phyloP scores from a whole-genome alignment of 2,113 vertebrate genomes.

The Heptranchias perlo region DNA sequence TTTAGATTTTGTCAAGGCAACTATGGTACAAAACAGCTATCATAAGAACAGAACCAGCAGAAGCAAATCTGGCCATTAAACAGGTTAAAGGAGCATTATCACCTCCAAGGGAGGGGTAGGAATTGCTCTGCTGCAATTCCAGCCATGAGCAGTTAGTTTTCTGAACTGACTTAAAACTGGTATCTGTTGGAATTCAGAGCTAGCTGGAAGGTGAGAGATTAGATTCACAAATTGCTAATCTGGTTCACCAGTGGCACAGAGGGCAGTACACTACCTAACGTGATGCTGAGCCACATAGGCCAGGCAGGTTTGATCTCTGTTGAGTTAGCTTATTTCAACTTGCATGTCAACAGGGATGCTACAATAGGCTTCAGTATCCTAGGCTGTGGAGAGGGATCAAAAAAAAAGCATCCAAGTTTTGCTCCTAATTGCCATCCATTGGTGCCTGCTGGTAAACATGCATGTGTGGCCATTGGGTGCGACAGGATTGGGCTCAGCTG shows the following conservation, averaged over 20 bases:
- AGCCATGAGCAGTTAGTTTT: background rate
- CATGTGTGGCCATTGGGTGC: background rate
- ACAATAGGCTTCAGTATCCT: background rate
- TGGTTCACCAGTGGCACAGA: background rate
- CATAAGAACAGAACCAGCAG: background rate
- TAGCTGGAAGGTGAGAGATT: background rate
- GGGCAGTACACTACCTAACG: background rate
- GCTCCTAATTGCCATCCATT: background rate
- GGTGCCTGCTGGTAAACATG: background rate
- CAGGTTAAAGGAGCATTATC: background rate
- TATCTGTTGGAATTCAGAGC: background rate
- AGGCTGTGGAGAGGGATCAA: background rate
- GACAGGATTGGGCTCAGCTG: background rate
- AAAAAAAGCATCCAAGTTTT: background rate
- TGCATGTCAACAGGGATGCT: background rate
- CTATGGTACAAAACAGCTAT: background rate
- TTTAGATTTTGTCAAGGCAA: background rate
- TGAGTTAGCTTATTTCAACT: background rate
- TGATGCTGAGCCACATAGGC: background rate
- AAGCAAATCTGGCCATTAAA: background rate
- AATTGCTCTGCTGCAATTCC: background rate
- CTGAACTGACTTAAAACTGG: background rate
- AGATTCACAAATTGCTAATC: background rate
- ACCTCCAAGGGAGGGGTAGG: background rate
- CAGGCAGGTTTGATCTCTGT: background rate